Evolutionary conservation across 2,113 vertebrate species (phyloP).

Genomic region (Paratilapia polleni): DNA sequence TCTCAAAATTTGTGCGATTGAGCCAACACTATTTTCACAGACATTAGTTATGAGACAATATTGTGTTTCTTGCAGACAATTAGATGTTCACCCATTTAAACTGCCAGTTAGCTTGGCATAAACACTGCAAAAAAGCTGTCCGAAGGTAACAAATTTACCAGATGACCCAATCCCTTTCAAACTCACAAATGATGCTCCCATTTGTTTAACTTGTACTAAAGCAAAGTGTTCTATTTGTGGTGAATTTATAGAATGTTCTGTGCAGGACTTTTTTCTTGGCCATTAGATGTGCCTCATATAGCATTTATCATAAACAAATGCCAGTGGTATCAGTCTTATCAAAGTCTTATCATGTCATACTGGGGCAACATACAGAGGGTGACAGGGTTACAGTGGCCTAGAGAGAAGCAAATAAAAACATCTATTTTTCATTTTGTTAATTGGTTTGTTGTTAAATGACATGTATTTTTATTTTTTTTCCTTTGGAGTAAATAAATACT

Average conservation of each 20-base stretch:
- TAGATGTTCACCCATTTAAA: neutral
- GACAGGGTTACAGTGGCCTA: neutral
- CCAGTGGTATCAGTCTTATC: neutral
- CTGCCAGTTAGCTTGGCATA: neutral
- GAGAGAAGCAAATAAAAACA: neutral
- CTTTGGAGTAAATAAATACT: neutral
- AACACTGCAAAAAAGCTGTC: too few species aligned
- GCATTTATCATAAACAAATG: neutral
- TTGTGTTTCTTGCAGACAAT: neutral
- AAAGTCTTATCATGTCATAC: neutral
- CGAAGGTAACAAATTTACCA: too few species aligned
- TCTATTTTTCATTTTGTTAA: constrained; percentile 33
- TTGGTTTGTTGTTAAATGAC: neutral
- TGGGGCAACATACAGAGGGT: neutral
- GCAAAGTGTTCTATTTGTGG: too few species aligned
- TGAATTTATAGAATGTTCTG: neutral
- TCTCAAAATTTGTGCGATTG: neutral
- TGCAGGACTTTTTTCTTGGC: neutral
- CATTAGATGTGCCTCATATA: neutral
- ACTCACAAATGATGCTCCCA: too few species aligned
- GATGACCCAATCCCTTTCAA: too few species aligned
- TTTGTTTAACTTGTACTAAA: too few species aligned
- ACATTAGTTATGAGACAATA: neutral
- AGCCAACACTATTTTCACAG: too few species aligned
- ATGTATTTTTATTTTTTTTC: neutral